Percentiles rank a stretch among this genome's conserved stretches.
Evolutionary conservation across 2,888 invertebrate genomes (phyloP).

Genomic region (Chirona hameri): DNA sequence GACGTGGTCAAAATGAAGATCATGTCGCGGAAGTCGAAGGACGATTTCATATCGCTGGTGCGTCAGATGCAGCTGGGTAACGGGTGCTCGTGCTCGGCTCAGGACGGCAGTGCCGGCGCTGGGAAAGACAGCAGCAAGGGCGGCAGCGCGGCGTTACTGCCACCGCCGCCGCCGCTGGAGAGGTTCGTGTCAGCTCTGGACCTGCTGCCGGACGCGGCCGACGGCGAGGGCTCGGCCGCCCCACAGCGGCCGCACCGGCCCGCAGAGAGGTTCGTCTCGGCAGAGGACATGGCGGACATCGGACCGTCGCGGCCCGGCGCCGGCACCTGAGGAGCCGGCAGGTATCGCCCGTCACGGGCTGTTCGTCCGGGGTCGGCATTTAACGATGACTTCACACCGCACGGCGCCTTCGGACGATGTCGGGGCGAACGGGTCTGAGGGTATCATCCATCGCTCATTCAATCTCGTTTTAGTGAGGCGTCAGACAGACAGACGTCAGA

Average conservation of each 20-base stretch:
- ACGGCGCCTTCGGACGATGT: too few species aligned
- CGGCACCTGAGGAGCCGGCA: too few species aligned
- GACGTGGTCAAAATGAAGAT: constrained; percentile 33
- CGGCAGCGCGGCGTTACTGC: not conserved
- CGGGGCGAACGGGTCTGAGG: too few species aligned
- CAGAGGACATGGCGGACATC: not conserved
- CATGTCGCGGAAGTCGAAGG: not conserved
- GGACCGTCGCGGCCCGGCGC: too few species aligned
- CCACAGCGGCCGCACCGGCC: not conserved
- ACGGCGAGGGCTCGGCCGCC: not conserved
- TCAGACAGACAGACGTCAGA: too few species aligned
- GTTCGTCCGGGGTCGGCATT: too few species aligned
- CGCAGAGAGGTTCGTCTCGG: not conserved
- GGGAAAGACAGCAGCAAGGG: too few species aligned
- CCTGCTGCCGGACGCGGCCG: not conserved
- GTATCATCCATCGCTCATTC: too few species aligned
- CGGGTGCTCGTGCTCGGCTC: not conserved
- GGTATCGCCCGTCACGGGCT: too few species aligned
- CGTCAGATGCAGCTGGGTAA: not conserved
- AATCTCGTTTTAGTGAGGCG: too few species aligned
- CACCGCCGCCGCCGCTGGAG: not conserved
- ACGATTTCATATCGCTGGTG: not conserved
- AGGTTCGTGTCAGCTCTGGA: not conserved
- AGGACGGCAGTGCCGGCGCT: not conserved
- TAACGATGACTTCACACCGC: too few species aligned